These are phyloP conservation scores for Philhelius pedissequus DNA, from an alignment of 2,888 invertebrate genomes.

Conservation along the genomic window DNA sequence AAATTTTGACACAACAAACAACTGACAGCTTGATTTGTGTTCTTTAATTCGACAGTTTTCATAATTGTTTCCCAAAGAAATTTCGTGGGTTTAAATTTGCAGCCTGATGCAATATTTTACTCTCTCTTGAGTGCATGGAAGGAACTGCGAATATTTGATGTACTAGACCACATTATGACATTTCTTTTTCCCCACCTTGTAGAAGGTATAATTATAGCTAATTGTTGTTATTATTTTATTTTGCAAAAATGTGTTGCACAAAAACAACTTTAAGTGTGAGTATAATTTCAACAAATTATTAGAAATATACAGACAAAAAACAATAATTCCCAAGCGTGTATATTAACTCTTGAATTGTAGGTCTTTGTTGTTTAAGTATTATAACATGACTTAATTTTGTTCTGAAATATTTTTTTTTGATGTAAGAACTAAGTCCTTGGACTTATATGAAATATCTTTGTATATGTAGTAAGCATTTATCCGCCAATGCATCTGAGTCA, in stretches of 20 bases:
- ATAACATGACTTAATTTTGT: not conserved
- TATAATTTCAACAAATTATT: not conserved
- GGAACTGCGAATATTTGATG: too few relatives aligned
- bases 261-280: not conserved
- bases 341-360: not conserved
- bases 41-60: too few relatives aligned
- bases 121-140: too few relatives aligned
- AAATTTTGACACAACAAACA: too few relatives aligned
- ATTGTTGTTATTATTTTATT: not conserved
- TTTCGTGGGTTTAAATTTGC: too few relatives aligned
- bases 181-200: too few relatives aligned
- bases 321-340: not conserved
- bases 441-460: not conserved
- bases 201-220: not conserved
- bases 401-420: not conserved
- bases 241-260: not conserved
- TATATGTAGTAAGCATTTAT: not conserved
- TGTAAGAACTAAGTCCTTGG: not conserved
- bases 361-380: not conserved
- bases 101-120: too few relatives aligned
- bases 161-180: too few relatives aligned
- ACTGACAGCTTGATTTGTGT: too few relatives aligned
- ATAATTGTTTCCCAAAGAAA: too few relatives aligned
- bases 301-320: not conserved
- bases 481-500: not conserved